Base-by-base conservation (phyloP, 2,113 vertebrate species). In the Microtus montanus region DNA sequence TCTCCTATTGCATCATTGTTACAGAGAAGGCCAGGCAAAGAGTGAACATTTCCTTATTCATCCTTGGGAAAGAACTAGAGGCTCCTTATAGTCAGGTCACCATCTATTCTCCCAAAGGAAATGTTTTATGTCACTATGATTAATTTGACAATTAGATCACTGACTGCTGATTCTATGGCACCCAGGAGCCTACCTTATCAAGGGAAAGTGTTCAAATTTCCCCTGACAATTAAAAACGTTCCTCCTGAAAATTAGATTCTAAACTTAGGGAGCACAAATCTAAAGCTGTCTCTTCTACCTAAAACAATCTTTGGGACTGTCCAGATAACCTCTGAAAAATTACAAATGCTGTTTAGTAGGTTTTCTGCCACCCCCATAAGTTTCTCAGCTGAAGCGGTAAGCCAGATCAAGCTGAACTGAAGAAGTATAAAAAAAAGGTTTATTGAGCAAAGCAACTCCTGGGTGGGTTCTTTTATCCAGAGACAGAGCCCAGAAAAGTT, bases 271-370 rank as follows among this genome's bases (percentile, higher is more conserved):
- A 70, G 28, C 22, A 33, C 73, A 44, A 84, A 12, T 4, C 66
- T 94, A 38, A 90, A 61, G 24, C n/a, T 75, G 75, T 87, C 71
- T 68, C 89, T 90, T 66, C 19, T 74, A 70, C 30, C 30, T 85
- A 64, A 83, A 92, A 82, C 12, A 38, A 15, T 33, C 33, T 91
- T 90, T 94, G 41, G 80, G n/a, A 66, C 68, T 88, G 86, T n/a
- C 17, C 66, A 89, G n/a, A 44, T 15, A 58, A 26, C 5, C 8
- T 17, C 33, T 73, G n/a, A 84, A 79, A 95, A 95, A 86, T 86
- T 64, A n/a, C 5, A 64, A 70, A 77, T 38, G 49, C 63, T 71
- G 68, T 70, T 70, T 70, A 70, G 7, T 17, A n/a, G 33, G 14
- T 70, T 70, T 70, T n/a, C 33, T 70, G 68, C 2, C 33, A 3